phyloP scores from a whole-genome alignment of 2,888 invertebrate species.

The Sthenelais limicola region DNA sequence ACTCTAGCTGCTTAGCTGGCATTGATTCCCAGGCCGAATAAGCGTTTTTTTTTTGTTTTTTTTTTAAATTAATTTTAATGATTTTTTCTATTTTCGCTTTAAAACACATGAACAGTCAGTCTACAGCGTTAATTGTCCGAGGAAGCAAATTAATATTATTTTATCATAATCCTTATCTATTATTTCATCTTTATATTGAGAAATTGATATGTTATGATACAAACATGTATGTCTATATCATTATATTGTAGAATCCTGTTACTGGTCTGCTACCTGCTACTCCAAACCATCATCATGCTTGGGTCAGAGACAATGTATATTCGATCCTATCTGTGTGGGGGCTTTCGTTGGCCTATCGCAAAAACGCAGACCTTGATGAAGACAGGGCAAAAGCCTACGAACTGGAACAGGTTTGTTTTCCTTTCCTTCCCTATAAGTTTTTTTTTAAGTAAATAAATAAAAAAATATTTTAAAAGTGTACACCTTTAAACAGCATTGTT shows the following conservation, averaged over 20 bases:
- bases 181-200: neutral
- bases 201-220: neutral
- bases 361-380: constrained; percentile 98
- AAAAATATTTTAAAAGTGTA: neutral
- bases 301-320: constrained; percentile 99
- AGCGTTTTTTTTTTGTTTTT: too few relatives aligned
- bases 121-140: too few relatives aligned
- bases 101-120: too few relatives aligned
- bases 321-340: constrained; percentile 98
- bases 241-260: constrained; percentile 85
- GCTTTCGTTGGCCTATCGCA: constrained; percentile 97
- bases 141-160: too few relatives aligned
- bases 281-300: constrained; percentile 77
- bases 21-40: too few relatives aligned
- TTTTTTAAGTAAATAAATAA: too few relatives aligned
- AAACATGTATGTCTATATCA: neutral
- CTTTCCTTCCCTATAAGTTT: too few relatives aligned
- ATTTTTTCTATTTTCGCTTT: too few relatives aligned
- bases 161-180: constrained; percentile 2
- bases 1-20: too few relatives aligned
- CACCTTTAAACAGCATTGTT: too few relatives aligned
- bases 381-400: constrained; percentile 98
- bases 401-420: constrained; percentile 82
- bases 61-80: too few relatives aligned
- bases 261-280: constrained; percentile 97